Percentiles rank a stretch among this genome's conserved stretches.
Conservation (phyloP, 1,140 invertebrate species). For the Meteorus sp. region DNA sequence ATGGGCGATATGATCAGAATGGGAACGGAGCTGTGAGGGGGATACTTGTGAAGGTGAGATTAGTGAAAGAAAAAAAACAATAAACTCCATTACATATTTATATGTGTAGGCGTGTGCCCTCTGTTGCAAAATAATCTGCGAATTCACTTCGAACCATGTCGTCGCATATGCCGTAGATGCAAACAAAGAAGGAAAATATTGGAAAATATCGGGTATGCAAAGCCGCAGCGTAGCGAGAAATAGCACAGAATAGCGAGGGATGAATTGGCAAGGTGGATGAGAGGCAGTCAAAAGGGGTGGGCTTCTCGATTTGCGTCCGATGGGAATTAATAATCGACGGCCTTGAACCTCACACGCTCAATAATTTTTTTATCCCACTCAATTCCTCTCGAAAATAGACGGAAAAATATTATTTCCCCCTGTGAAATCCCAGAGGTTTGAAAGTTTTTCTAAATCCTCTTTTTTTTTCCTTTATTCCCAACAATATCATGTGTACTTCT, state of each 20-base stretch:
- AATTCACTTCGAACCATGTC: neutral
- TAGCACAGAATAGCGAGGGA: no score
- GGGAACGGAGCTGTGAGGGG: neutral
- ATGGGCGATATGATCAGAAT: no score
- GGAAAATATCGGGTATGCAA: slow-evolving; percentile 28
- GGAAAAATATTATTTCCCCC: no score
- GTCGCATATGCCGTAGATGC: neutral
- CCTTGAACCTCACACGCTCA: no score
- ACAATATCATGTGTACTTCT: no score
- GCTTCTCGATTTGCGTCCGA: slow-evolving; percentile 13
- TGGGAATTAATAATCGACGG: slow-evolving; percentile 23
- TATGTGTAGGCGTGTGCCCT: neutral
- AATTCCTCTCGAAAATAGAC: neutral
- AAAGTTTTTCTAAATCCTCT: no score
- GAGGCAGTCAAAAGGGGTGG: neutral
- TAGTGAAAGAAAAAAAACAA: neutral
- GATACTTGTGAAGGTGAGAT: no score
- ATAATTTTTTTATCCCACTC: neutral
- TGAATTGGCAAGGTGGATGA: no score
- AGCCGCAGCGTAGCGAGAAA: neutral
- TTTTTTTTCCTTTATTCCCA: no score
- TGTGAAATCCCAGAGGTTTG: no score
- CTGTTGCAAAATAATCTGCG: slow-evolving; percentile 18
- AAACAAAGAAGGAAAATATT: slow-evolving; percentile 14
- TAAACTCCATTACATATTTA: neutral